Percentiles rank a stretch among this genome's conserved stretches.
These are phyloP conservation scores for Catostomus latipinnis DNA, from an alignment of 2,797 vertebrate genomes.

Conservation along the genomic window DNA sequence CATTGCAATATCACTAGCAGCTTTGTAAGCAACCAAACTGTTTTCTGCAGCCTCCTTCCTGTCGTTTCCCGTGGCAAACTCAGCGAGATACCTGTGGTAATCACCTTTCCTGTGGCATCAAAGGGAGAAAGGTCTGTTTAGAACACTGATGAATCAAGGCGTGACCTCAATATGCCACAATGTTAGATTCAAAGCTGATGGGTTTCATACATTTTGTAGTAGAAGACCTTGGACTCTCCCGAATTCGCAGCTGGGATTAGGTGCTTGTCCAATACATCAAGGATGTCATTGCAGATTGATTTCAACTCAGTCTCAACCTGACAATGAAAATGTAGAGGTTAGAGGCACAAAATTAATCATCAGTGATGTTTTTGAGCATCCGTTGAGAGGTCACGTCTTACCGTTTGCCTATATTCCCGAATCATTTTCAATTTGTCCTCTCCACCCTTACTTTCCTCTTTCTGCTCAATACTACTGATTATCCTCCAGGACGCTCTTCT, in stretches of 20 bases:
- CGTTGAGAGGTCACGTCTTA: slow-evolving; percentile 67
- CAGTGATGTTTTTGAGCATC: not conserved
- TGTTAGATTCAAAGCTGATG: not conserved
- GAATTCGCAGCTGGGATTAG: slow-evolving; percentile 94
- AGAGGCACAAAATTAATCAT: not conserved
- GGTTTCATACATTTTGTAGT: slow-evolving; percentile 95
- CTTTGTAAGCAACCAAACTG: slow-evolving; percentile 97
- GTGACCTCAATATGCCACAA: not conserved
- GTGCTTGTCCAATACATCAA: slow-evolving; percentile 97
- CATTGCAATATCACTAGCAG: slow-evolving; percentile 96
- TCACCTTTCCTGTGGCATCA: slow-evolving; percentile 90
- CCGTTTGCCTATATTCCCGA: slow-evolving; percentile 96
- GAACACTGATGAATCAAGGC: not conserved
- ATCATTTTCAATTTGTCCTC: slow-evolving; percentile 99
- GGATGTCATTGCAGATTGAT: slow-evolving; percentile 96
- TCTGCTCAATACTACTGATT: slow-evolving; percentile 99
- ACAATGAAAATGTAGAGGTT: slow-evolving; percentile 24
- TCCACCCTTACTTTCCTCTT: slow-evolving; percentile 93
- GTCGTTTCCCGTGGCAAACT: slow-evolving; percentile 97
- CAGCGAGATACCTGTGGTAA: slow-evolving; percentile 98
- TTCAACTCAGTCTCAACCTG: slow-evolving; percentile 98
- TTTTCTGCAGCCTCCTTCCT: slow-evolving; percentile 98
- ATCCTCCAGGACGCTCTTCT: slow-evolving; percentile 99
- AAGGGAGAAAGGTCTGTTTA: slow-evolving; percentile 40
- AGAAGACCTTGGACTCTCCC: slow-evolving; percentile 99